phyloP scores from a whole-genome alignment of 2,888 invertebrate genomes.

The Mayetiola destructor region DNA sequence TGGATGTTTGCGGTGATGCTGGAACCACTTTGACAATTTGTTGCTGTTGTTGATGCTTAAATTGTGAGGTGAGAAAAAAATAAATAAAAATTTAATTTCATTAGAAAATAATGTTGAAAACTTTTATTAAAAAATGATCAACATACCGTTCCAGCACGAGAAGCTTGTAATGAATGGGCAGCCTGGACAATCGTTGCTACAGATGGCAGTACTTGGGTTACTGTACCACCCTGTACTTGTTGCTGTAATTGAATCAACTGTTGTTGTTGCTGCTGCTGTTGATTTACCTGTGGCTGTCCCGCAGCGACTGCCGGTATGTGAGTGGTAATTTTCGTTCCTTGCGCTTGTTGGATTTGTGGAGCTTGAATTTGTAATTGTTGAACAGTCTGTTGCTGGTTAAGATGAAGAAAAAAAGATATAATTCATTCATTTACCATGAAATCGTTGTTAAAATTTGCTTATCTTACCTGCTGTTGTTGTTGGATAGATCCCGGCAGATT shows the following conservation, averaged over 20 bases:
- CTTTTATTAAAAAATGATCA: not conserved
- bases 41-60: slow-evolving; percentile 27
- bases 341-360: not conserved
- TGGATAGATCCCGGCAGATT: slow-evolving; percentile 23
- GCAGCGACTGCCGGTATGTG: not conserved
- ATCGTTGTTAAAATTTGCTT: not conserved
- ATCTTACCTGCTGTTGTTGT: slow-evolving; percentile 18
- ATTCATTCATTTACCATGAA: not conserved
- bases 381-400: not conserved
- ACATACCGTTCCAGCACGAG: slow-evolving; percentile 18
- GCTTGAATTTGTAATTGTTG: not conserved
- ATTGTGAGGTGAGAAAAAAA: slow-evolving; percentile 21
- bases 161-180: slow-evolving; percentile 22
- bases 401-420: no score
- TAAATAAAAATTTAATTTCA: slow-evolving; percentile 24
- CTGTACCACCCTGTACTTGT: slow-evolving; percentile 21
- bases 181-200: slow-evolving; percentile 21
- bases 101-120: not conserved
- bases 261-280: slow-evolving; percentile 21
- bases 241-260: slow-evolving; percentile 22
- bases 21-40: slow-evolving; percentile 35
- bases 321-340: not conserved
- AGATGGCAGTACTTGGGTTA: not conserved
- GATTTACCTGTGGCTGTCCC: slow-evolving; percentile 21
- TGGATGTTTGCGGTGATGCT: slow-evolving; percentile 20